A percentile compares a stretch with the other conserved stretches of the same genome.
Evolutionary conservation across 2,888 invertebrate species (phyloP).

Genomic region (Eulithis testata): DNA sequence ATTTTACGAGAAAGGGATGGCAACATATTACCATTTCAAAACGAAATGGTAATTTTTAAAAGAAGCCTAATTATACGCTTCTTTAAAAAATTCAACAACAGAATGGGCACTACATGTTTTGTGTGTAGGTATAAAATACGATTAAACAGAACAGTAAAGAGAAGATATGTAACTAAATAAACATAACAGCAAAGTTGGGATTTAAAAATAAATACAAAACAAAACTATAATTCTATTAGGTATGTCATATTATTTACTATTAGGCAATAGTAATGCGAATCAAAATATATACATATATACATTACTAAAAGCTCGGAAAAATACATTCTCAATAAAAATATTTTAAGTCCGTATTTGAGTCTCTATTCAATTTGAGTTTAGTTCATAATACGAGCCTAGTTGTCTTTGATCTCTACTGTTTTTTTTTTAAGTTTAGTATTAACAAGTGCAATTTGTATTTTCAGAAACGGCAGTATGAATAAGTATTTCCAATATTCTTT

Average conservation of each 20-base stretch:
- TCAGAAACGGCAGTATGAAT: conserved; percentile 15
- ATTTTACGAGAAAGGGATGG: too few species aligned
- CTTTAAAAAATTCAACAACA: too few species aligned
- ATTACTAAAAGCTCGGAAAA: neutral
- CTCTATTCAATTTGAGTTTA: neutral
- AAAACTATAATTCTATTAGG: too few species aligned
- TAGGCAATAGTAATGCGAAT: too few species aligned
- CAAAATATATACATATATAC: too few species aligned
- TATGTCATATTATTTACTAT: too few species aligned
- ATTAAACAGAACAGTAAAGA: neutral
- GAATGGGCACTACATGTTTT: too few species aligned
- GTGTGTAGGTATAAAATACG: neutral
- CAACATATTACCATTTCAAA: too few species aligned
- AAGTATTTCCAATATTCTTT: conserved; percentile 6
- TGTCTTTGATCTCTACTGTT: conserved; percentile 6
- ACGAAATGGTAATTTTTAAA: too few species aligned
- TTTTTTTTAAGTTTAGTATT: conserved; percentile 8
- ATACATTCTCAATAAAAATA: neutral
- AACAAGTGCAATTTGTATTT: conserved; percentile 28
- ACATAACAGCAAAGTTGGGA: neutral
- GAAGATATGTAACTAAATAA: neutral
- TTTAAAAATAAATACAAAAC: neutral
- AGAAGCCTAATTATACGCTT: too few species aligned
- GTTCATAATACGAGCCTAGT: neutral
- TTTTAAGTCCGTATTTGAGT: neutral